phyloP scores from a whole-genome alignment of 2,797 vertebrate species.

The Hypotaenidia okinawae region DNA sequence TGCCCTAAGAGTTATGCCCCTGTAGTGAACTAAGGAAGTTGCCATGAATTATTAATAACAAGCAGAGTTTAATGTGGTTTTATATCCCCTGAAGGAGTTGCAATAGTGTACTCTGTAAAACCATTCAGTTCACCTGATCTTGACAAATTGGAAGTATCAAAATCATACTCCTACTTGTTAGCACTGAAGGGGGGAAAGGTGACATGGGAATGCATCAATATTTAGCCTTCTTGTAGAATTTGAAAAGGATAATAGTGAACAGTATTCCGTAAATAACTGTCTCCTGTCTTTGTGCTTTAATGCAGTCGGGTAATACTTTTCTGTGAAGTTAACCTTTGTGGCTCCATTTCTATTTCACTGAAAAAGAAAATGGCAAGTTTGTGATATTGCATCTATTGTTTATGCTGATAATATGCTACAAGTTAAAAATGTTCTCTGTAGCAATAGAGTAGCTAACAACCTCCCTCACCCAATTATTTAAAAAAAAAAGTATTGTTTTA shows the following conservation, averaged over 20 bases:
- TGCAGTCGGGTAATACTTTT: conserved; percentile 36
- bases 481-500: neutral
- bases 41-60: conserved; percentile 76
- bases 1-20: conserved; percentile 66
- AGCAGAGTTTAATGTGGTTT: conserved; percentile 55
- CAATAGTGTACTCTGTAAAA: conserved; percentile 34
- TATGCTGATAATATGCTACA: conserved; percentile 9
- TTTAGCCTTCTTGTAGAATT: conserved; percentile 53
- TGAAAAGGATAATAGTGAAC: conserved; percentile 54
- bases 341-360: conserved; percentile 39
- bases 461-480: too few relatives aligned
- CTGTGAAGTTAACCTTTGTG: conserved; percentile 58
- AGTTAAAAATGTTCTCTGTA: conserved; percentile 19
- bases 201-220: conserved; percentile 53
- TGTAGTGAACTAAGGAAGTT: conserved; percentile 65
- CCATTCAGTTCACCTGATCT: conserved; percentile 67
- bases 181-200: conserved; percentile 47
- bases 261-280: conserved; percentile 61
- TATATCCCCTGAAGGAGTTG: conserved; percentile 60
- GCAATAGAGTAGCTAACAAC: neutral
- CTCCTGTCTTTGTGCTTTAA: conserved; percentile 30
- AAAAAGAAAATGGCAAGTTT: conserved; percentile 40
- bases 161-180: conserved; percentile 57
- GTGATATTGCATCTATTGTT: conserved; percentile 16
- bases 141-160: conserved; percentile 69